Base-by-base conservation (phyloP, 2,888 invertebrate species). In the Ypsolopha sequella region DNA sequence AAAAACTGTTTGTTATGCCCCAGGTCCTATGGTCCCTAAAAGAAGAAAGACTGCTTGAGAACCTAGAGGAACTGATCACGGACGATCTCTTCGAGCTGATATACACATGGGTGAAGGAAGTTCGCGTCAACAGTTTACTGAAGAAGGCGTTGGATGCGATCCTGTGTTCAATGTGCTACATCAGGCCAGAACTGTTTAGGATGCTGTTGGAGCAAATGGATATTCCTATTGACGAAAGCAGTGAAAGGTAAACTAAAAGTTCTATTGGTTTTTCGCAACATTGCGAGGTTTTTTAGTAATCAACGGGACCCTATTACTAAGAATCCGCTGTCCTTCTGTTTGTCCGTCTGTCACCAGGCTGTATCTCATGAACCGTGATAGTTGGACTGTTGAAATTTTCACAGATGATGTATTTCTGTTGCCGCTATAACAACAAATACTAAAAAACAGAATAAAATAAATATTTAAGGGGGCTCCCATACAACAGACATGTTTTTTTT, bases 71-170 rank as follows among this genome's bases (percentile, higher is more conserved):
- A 33, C 76, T 95, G 52, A 89, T 95, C 43, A 92, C 93, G 0
- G 88, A 90, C 51, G 91, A 94, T 44, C 74, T 96, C 1, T 94
- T 96, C 66, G 92, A 93, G 58, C 88, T 91, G 0, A 82, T 96
- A 33, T 94, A 92, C 72, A 89, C 91, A 50, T 95, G 96, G 93
- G 91, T 93, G 14, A 85, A 90, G 51, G 86, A 88, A n/a, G 84
- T 94, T 46, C 89, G 91, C 13, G 89, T 91, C 43, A 89, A 91
- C 52, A 91, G 92, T 51, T 90, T 93, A 1, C 81, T 96, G 50
- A 96, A 96, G 77, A 91, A 92, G 63, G 90, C 95, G 0, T 89
- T 97, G n/a, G 95, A 97, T 76, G 91, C 93, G 51, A 76, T 95
- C 51, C 76, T 97, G 48, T 97, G 96, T 73, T 92, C 96, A 6